Evolutionary conservation across 2,888 invertebrate species (phyloP).

Genomic region (Agrochola lychnidis): DNA sequence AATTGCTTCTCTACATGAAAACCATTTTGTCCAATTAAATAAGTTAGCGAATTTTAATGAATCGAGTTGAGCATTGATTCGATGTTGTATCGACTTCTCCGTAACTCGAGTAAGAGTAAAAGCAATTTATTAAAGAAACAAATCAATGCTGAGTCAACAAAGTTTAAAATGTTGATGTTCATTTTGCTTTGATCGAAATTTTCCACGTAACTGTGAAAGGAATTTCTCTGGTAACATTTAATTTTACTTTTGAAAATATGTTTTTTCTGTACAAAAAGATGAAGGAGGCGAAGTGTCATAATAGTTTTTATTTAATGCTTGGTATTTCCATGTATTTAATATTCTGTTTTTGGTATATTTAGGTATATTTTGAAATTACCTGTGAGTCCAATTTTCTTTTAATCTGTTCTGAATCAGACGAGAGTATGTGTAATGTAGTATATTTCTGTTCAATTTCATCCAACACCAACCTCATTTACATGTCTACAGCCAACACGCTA

Average conservation of each 20-base stretch:
- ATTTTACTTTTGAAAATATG: conserved; percentile 33
- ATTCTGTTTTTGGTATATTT: not conserved
- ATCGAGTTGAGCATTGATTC: conserved; percentile 70
- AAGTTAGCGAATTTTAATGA: conserved; percentile 73
- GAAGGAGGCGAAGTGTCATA: not conserved
- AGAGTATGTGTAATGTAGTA: not conserved
- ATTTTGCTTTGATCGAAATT: conserved; percentile 67
- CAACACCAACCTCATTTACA: not conserved
- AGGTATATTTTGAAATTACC: not conserved
- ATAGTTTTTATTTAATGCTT: not conserved
- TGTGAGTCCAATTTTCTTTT: not conserved
- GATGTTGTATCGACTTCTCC: conserved; percentile 66
- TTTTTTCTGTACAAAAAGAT: conserved; percentile 19
- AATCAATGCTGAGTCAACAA: conserved; percentile 61
- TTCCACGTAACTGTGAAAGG: conserved; percentile 53
- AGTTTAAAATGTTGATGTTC: conserved; percentile 69
- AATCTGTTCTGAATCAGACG: not conserved
- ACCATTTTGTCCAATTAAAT: conserved; percentile 70
- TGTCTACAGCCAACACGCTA: not conserved
- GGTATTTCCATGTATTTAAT: not conserved
- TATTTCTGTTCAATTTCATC: not conserved
- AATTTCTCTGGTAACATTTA: conserved; percentile 55
- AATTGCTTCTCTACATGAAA: conserved; percentile 58
- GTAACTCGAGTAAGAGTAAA: conserved; percentile 54
- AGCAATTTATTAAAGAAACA: conserved; percentile 65